Base-by-base conservation (phyloP, 2,888 invertebrate species). In the Blomia tropicalis region DNA sequence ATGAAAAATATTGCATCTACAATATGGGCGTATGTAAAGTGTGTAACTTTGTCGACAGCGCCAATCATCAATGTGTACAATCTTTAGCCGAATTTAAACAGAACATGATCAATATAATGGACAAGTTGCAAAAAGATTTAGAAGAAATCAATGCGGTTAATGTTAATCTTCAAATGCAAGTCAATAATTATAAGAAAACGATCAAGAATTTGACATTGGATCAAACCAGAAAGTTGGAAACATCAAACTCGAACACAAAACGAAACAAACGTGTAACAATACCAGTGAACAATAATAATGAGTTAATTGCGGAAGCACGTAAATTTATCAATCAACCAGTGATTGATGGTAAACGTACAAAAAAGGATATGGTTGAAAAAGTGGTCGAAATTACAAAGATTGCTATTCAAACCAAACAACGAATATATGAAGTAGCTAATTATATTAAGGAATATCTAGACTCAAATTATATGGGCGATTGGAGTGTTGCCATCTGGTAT, bases 1-100 rank as follows among this genome's bases (percentile, higher is more conserved):
- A 47, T n/a, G 51, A 47, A n/a, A 47, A 47, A 27, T 27, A 47
- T 14, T 47, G 51, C 51, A 47, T 27, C 11, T 47, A 47, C 51
- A n/a, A 27, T 27, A 22, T 11, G 51, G 51, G n/a, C 7, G 7
- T 47, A 14, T 47, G 51, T 19, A 22, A 22, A 27, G 22, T 11
- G 23, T 47, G 51, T 27, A 19, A n/a, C 51, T 47, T 47, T 47
- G 51, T 27, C 7, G 51, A 7, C 7, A 47, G 14, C 51, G 14
- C 22, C 51, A n/a, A 14, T 11, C 51, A 47, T n/a, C 7, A 25
- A 11, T 47, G 51, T 19, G 5, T 25, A n/a, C 7, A 47, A 47
- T 47, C 51, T 11, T 14, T 47, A 11, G 11, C 22, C 51, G 51
- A 47, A 7, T 47, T 25, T n/a, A 22, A 27, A 22, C 23, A 47